Evolutionary conservation across 37 sponge, comb jelly and placozoan genomes (phyloP).

Genomic region (Chondrilla cf. caribensis): DNA sequence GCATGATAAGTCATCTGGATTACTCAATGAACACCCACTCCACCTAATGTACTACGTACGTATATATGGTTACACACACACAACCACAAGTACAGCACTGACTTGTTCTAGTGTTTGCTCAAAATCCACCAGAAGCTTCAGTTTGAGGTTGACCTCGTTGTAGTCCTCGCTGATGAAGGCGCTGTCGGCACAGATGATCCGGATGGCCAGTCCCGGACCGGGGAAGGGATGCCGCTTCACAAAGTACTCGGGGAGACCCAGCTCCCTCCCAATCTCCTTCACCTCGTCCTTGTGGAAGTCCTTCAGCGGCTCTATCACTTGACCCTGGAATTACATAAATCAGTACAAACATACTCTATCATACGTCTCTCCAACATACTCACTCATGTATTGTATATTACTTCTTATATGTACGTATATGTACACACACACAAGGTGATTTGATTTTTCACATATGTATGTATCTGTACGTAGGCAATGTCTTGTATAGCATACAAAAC

Average conservation of each 20-base stretch:
- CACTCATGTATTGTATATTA: too few relatives aligned
- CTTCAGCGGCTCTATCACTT: conserved; percentile 77
- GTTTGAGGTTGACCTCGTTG: conserved; percentile 23
- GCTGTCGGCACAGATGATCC: conserved; percentile 63
- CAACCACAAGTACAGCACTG: too few relatives aligned
- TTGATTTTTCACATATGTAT: too few relatives aligned
- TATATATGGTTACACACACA: too few relatives aligned
- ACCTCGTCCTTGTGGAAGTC: conserved; percentile 96
- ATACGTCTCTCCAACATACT: too few relatives aligned
- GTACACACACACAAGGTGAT: too few relatives aligned
- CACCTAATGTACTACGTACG: too few relatives aligned
- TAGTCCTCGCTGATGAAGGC: conserved; percentile 45
- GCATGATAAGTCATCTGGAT: too few relatives aligned
- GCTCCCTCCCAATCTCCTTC: conserved; percentile 58
- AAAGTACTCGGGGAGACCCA: conserved; percentile 75
- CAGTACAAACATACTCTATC: not conserved
- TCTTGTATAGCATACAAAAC: too few relatives aligned
- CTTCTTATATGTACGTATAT: too few relatives aligned
- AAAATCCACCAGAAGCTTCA: conserved; percentile 28
- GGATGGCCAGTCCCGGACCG: conserved; percentile 83
- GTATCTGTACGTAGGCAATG: too few relatives aligned
- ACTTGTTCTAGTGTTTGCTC: not conserved
- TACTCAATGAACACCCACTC: too few relatives aligned
- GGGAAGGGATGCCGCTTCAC: conserved; percentile 92
- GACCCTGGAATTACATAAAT: conserved; percentile 40